Base-by-base conservation (phyloP, 2,888 invertebrate genomes). In the Molanna angustata region DNA sequence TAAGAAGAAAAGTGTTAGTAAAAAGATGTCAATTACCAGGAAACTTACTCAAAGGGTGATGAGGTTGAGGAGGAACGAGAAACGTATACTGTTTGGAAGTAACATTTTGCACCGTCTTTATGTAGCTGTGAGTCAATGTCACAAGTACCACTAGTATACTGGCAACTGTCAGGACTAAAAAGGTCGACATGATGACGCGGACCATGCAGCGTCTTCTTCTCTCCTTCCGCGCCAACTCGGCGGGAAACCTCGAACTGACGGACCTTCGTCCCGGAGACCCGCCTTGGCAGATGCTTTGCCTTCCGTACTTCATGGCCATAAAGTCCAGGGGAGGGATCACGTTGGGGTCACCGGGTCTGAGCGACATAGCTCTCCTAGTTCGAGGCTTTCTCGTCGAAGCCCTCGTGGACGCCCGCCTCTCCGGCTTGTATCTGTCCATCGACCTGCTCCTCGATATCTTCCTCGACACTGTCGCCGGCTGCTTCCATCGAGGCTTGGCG, bases 121-220 rank as follows among this genome's bases (percentile, higher is more conserved):
- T 82, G 62, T 83, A 80, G 71, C 84, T 80, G 73, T 84, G 85
- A 41, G 85, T 88, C 67, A 90, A 78, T 50, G 89, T 88, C 64
- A 89, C 81, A 66, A 89, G 82, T 66, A 90, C 87, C 64, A 85
- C 86, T 65, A 88, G 80, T 59, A 88, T 81, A 64, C 88, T 84
- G 54, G 87, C 83, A 64, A 84, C 77, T 61, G 85, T 80, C 64
- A 89, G 77, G 68, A 88, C 85, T 69, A 86, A 73, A 72, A 88
- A 87, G 27, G 85, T 85, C 27, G 81, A 85, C 60, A 86, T 79
- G 54, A 88, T 82, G 63, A 85, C 80, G 64, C 83, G 84, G 45
- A 86, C 85, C 61, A 87, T 83, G 61, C 82, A 80, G 54, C 84
- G 82, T 58, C 87, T 78, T 57, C 85, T 79, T 43, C 83, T 80